These are phyloP conservation scores for Cardiocondyla obscurior DNA, from an alignment of 1,140 invertebrate genomes.

Conservation along the genomic window DNA sequence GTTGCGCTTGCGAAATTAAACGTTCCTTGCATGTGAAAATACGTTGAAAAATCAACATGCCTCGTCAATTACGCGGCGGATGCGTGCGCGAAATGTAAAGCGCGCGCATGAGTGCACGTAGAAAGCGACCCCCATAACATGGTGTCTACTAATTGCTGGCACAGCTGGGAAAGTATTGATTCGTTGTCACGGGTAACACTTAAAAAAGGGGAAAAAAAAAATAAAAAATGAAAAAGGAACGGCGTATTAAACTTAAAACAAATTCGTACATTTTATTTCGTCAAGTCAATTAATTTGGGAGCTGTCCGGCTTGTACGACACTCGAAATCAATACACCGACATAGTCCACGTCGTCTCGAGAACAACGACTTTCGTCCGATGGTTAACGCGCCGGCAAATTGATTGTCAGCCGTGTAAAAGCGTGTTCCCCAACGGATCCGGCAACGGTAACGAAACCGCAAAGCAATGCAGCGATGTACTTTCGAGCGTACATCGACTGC, in stretches of 20 bases:
- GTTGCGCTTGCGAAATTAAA: neutral
- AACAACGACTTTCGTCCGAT: neutral
- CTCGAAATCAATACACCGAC: neutral
- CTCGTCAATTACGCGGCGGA: constrained; percentile 1
- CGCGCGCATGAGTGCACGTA: neutral
- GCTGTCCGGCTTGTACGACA: too few relatives aligned
- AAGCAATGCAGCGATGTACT: neutral
- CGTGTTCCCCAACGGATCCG: constrained; percentile 9
- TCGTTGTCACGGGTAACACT: constrained; percentile 3
- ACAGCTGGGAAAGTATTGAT: constrained; percentile 21
- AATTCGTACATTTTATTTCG: too few relatives aligned
- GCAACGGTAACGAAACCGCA: constrained; percentile 33
- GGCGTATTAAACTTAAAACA: too few relatives aligned
- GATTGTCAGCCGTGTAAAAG: constrained; percentile 33
- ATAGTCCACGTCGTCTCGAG: too few relatives aligned
- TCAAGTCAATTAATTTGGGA: too few relatives aligned
- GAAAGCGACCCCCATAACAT: constrained; percentile 5
- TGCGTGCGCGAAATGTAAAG: constrained; percentile 16
- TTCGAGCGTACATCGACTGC: constrained; percentile 5
- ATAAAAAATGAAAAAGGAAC: too few relatives aligned
- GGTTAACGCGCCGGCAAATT: constrained; percentile 8
- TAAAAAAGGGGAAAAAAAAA: too few relatives aligned
- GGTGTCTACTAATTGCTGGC: neutral
- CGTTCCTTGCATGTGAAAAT: neutral
- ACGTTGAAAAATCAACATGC: neutral